phyloP scores from a whole-genome alignment of 2,888 invertebrate species.

The Vandiemenella viatica region DNA sequence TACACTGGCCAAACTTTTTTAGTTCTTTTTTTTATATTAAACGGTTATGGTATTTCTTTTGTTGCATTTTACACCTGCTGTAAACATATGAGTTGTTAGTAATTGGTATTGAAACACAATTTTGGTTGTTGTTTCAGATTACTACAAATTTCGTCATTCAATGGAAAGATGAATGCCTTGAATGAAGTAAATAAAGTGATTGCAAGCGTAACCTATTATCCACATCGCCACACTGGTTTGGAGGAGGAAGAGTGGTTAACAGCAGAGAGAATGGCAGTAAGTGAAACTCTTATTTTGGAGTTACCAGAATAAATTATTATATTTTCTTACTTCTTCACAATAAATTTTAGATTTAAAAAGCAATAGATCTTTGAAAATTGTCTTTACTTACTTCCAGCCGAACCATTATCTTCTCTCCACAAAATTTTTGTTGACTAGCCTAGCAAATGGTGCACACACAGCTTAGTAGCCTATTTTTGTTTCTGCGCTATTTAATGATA shows the following conservation, averaged over 20 bases:
- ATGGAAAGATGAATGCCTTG: constrained; percentile 97
- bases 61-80: not conserved
- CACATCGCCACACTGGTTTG: constrained; percentile 52
- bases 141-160: constrained; percentile 91
- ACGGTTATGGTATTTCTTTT: not conserved
- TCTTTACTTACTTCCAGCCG: no score
- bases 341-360: no score
- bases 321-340: not conserved
- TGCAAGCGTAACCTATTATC: constrained; percentile 78
- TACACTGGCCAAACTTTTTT: no score
- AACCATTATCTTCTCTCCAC: no score
- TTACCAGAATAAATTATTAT: not conserved
- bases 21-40: no score
- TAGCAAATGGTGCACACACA: no score
- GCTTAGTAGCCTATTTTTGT: no score
- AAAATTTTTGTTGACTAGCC: no score
- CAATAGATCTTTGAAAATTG: no score
- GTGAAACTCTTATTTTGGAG: constrained; percentile 24
- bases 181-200: constrained; percentile 97
- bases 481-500: no score
- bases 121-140: constrained; percentile 44
- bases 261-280: constrained; percentile 84
- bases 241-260: constrained; percentile 86
- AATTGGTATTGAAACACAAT: no score
- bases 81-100: no score